Base-by-base conservation (phyloP, 2,113 vertebrate genomes). In the Nestor notabilis region DNA sequence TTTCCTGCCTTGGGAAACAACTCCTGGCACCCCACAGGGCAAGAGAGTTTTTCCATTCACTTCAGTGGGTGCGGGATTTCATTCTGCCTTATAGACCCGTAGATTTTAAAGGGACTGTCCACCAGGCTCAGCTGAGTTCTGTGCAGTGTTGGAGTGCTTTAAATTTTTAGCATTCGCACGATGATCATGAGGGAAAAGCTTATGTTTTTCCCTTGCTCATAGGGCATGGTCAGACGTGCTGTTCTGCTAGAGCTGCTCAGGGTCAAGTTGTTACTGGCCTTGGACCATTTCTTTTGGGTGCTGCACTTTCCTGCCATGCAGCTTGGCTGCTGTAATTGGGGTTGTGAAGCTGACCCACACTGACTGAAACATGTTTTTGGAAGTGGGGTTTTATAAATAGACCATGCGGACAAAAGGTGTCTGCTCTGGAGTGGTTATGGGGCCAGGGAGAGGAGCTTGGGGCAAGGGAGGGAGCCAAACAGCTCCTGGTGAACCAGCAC, bases 341-440 rank as follows among this genome's bases (percentile, higher is more conserved):
- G 35, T 49, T 18, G 23, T 43, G 91, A 80, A 88, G 75, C 71
- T 92, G 91, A 85, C 79, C 89, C 75, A 46, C 3, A 3, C 91
- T 2, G 17, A 83, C 70, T 2, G 1, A 89, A 90, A 89, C 89
- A 61, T 9, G 71, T 86, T 92, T 84, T 58, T 87, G 82, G 89
- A 94, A 95, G 71, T 77, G 35, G 56, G 49, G 80, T 72, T 96
- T 96, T 97, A 95, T 94, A 97, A 97, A 96, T 95, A 96, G 96
- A 72, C 58, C 0, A 0, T 64, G 17, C 52, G 83, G 95, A 92
- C 52, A 83, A 92, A 92, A 35, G 33, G 7, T 92, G 85, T 90
- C 85, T 93, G 74, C 78, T 90, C 55, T 3, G 0, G 76, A 39
- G 75, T 80, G 71, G 56, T 89, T 92, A 58, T 4, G 6, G 58